Percentiles rank a stretch among this genome's conserved stretches.
Evolutionary conservation across 2,113 vertebrate species (phyloP).

Genomic region (Antechinus flavipes): DNA sequence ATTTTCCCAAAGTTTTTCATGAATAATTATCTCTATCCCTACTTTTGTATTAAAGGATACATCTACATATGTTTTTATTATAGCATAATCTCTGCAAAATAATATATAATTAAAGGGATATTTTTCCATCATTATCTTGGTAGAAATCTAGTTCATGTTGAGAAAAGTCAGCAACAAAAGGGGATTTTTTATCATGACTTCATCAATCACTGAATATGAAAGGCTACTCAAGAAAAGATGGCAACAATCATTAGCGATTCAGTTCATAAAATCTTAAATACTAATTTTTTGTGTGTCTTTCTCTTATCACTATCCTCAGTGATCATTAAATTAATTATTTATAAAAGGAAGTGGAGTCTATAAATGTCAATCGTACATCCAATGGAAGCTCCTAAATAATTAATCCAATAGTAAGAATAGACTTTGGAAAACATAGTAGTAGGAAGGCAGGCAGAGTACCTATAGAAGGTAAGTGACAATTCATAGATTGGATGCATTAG

Average conservation of each 20-base stretch:
- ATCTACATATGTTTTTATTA: conserved; percentile 1
- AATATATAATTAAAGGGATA: conserved; percentile 27
- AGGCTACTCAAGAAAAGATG: neutral
- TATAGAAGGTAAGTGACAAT: neutral
- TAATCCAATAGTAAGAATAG: neutral
- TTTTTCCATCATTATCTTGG: neutral
- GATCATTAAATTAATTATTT: conserved; percentile 3
- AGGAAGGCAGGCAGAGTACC: neutral
- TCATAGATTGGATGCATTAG: neutral
- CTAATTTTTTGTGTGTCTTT: neutral
- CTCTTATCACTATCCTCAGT: neutral
- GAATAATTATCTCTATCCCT: conserved; percentile 5
- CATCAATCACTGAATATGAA: conserved; percentile 37
- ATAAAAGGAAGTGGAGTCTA: neutral
- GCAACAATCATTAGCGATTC: neutral
- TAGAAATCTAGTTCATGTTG: neutral
- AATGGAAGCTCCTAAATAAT: conserved; percentile 7
- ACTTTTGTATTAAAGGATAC: conserved; percentile 27
- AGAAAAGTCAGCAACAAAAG: conserved; percentile 37
- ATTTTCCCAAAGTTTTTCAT: conserved; percentile 8
- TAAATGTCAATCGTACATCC: neutral
- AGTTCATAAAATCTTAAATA: neutral
- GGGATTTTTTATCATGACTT: neutral
- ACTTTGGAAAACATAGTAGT: conserved; percentile 19
- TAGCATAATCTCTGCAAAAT: neutral